Conservation (phyloP, 2,113 vertebrate genomes). For the Dicentrarchus labrax region DNA sequence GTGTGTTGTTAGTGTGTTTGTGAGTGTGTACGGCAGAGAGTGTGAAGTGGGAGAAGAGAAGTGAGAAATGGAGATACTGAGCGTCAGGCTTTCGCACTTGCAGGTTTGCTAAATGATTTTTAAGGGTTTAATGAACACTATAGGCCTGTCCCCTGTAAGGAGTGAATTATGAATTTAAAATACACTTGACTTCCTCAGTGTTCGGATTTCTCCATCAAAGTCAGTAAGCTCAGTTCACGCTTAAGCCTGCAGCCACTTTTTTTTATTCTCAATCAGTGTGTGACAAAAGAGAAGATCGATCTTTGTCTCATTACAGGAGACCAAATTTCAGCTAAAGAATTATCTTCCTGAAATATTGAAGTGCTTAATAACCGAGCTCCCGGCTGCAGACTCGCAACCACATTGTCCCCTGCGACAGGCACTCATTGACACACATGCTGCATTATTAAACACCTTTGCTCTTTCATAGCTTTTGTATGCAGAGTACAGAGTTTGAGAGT, state of each 20-base stretch:
- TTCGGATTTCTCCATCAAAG: conserved; percentile 6
- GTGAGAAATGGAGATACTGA: conserved; percentile 13
- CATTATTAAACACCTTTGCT: conserved; percentile 52
- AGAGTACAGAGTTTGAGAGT: conserved; percentile 13
- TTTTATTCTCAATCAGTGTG: conserved; percentile 33
- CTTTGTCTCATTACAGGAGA: conserved; percentile 17
- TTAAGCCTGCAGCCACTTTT: not conserved
- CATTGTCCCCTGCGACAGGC: conserved; percentile 20
- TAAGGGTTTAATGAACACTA: conserved; percentile 23
- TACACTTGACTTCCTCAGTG: not conserved
- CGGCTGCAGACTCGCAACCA: not conserved
- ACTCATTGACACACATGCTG: conserved; percentile 17
- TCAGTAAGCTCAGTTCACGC: not conserved
- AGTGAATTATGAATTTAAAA: conserved; percentile 14
- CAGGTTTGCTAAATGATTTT: conserved; percentile 19
- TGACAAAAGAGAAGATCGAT: conserved; percentile 15
- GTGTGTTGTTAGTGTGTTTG: conserved; percentile 15
- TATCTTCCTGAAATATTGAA: conserved; percentile 52
- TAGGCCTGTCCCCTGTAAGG: not conserved
- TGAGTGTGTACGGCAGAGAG: not conserved
- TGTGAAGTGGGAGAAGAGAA: conserved; percentile 3
- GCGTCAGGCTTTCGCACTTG: not conserved
- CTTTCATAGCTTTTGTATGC: conserved; percentile 26
- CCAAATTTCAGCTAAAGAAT: conserved; percentile 31
- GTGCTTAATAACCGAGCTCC: conserved; percentile 34